A percentile compares a stretch with the other conserved stretches of the same genome.
Evolutionary conservation across 1,140 invertebrate genomes (phyloP).

Genomic region (Drosophila fuyamai): DNA sequence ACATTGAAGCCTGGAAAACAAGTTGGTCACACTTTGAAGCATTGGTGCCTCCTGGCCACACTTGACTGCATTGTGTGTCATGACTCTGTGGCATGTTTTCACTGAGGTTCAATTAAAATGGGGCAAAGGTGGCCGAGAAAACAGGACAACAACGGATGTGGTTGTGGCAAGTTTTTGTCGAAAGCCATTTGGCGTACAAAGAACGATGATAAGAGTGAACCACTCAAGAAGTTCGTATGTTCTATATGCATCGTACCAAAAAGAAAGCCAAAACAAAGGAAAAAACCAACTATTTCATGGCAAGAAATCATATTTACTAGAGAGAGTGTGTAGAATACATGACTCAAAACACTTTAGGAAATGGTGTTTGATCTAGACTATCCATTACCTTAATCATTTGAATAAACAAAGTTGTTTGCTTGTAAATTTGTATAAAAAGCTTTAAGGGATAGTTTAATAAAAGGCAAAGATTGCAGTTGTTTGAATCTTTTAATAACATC

Average conservation of each 20-base stretch:
- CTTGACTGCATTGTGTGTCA: slow-evolving; percentile 29
- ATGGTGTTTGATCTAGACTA: background rate
- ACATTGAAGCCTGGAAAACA: background rate
- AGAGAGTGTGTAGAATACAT: background rate
- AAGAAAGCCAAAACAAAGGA: background rate
- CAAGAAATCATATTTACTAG: background rate
- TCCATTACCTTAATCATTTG: background rate
- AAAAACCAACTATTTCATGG: slow-evolving; percentile 4
- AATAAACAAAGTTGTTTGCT: background rate
- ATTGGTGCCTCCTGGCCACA: background rate
- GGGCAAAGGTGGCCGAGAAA: background rate
- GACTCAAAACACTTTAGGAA: background rate
- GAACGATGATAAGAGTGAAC: slow-evolving; percentile 5
- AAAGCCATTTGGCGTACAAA: slow-evolving; percentile 62
- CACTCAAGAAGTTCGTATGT: slow-evolving; percentile 1
- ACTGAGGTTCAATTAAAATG: slow-evolving; percentile 58
- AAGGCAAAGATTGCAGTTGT: no score
- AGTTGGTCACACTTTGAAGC: background rate
- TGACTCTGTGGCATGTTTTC: slow-evolving; percentile 63
- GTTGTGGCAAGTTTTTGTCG: slow-evolving; percentile 56
- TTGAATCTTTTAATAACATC: no score
- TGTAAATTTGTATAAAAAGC: background rate
- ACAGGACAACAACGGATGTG: slow-evolving; percentile 31
- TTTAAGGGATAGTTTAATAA: no score
- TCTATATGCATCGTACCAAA: slow-evolving; percentile 3